Evolutionary conservation across 2,888 invertebrate genomes (phyloP).

Genomic region (Adelphocoris suturalis): DNA sequence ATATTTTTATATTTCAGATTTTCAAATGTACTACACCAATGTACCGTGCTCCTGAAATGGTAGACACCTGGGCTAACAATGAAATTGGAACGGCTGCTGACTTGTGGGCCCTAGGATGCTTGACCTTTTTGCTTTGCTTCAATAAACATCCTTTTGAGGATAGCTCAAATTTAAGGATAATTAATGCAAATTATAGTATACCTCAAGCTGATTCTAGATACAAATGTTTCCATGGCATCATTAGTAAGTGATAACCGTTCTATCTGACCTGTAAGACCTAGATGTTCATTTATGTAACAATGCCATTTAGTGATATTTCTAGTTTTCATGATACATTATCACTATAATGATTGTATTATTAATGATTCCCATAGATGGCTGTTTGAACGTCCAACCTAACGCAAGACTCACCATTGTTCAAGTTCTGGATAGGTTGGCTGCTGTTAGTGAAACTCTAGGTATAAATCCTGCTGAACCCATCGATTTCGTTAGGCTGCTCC

Average conservation of each 20-base stretch:
- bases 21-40: conserved; percentile 91
- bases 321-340: too few species aligned
- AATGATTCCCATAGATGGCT: conserved; percentile 83
- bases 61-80: conserved; percentile 97
- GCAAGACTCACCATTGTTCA: conserved; percentile 89
- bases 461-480: conserved; percentile 90
- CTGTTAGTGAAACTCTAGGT: conserved; percentile 91
- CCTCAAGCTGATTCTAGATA: conserved; percentile 90
- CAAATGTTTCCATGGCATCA: conserved; percentile 86
- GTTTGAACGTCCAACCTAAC: conserved; percentile 89
- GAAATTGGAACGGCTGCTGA: conserved; percentile 94
- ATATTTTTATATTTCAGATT: conserved; percentile 79
- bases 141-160: conserved; percentile 98
- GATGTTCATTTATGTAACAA: too few species aligned
- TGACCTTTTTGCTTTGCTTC: conserved; percentile 94
- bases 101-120: conserved; percentile 98
- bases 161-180: conserved; percentile 93
- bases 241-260: conserved; percentile 85
- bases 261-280: not conserved
- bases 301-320: too few species aligned
- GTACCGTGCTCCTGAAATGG: conserved; percentile 99
- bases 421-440: conserved; percentile 91
- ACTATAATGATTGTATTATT: too few species aligned
- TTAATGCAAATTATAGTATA: conserved; percentile 96
- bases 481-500: conserved; percentile 80